A percentile compares a stretch with the other conserved stretches of the same genome.
Evolutionary conservation across 2,888 invertebrate species (phyloP).

Genomic region (Graphium colonna): DNA sequence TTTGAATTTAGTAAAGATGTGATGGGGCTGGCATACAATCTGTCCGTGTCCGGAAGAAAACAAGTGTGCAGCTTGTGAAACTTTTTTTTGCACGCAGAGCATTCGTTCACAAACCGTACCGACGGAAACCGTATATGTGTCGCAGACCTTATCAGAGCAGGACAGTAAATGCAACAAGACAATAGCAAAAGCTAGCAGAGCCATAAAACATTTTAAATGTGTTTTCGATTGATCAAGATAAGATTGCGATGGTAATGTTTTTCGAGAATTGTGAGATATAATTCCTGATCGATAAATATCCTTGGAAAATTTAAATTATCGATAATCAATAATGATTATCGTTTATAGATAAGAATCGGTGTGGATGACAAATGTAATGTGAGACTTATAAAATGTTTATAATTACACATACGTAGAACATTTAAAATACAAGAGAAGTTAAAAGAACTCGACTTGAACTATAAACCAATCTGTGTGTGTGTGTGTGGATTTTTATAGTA

Average conservation of each 20-base stretch:
- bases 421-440: too few species aligned
- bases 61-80: too few species aligned
- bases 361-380: neutral
- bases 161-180: slow-evolving; percentile 15
- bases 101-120: too few species aligned
- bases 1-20: too few species aligned
- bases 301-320: slow-evolving; percentile 2
- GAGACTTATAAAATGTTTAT: neutral
- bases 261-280: slow-evolving; percentile 12
- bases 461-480: too few species aligned
- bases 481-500: too few species aligned
- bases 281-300: slow-evolving; percentile 2
- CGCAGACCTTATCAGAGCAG: slow-evolving; percentile 12
- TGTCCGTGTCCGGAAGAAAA: too few species aligned
- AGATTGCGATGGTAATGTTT: slow-evolving; percentile 13
- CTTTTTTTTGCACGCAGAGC: too few species aligned
- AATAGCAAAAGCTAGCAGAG: neutral
- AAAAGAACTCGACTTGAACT: too few species aligned
- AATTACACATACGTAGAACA: too few species aligned
- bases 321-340: slow-evolving; percentile 20
- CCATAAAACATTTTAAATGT: neutral
- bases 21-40: too few species aligned
- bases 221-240: slow-evolving; percentile 9
- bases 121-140: too few species aligned
- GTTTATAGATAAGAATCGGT: slow-evolving; percentile 9